These are phyloP conservation scores for Elephantulus edwardii DNA, from an alignment of 2,113 vertebrate species.

Conservation along the genomic window DNA sequence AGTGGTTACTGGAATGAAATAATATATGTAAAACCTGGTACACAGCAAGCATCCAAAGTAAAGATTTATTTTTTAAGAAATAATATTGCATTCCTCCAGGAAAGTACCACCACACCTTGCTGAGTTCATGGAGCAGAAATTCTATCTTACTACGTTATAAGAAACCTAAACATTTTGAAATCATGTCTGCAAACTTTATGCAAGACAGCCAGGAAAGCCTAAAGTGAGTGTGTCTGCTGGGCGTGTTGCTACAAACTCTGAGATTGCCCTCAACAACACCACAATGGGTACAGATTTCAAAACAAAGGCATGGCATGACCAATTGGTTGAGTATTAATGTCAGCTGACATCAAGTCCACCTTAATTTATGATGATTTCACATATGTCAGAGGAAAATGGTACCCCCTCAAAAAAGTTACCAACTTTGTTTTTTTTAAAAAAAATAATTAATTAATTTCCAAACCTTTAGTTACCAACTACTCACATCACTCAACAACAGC, in stretches of 20 bases:
- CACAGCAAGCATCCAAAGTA: too few species aligned
- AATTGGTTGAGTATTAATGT: not conserved
- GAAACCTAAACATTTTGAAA: not conserved
- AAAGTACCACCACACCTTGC: not conserved
- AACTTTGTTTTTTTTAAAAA: too few species aligned
- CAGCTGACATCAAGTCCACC: too few species aligned
- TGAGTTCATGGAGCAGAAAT: not conserved
- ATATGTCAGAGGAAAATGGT: too few species aligned
- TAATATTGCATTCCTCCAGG: not conserved
- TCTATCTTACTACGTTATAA: not conserved
- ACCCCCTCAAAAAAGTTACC: too few species aligned
- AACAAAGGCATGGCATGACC: not conserved
- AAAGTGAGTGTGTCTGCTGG: rapidly evolving
- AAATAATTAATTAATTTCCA: too few species aligned
- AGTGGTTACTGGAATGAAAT: conserved; percentile 18
- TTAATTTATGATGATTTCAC: too few species aligned
- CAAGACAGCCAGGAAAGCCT: not conserved
- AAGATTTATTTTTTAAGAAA: too few species aligned
- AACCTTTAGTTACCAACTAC: too few species aligned
- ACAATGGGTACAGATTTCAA: not conserved
- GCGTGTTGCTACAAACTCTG: not conserved
- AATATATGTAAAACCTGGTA: conserved; percentile 20
- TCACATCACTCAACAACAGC: too few species aligned
- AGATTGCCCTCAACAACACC: not conserved
- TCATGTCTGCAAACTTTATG: not conserved